A percentile compares a stretch with the other conserved stretches of the same genome.
Conservation (phyloP, 2,113 vertebrate genomes). For the Bambusicola thoracicus region DNA sequence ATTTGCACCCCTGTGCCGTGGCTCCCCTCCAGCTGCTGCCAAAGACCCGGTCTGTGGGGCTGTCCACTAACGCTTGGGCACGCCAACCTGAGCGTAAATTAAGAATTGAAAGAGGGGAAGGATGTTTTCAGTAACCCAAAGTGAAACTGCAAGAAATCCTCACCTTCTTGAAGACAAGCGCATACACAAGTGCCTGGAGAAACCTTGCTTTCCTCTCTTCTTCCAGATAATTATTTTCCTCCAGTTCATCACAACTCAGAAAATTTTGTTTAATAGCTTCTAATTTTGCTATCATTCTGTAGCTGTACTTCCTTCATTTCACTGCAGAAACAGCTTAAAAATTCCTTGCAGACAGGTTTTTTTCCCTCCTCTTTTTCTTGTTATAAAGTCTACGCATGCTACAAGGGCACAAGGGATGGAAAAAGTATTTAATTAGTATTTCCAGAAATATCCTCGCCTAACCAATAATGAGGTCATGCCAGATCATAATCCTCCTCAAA, state of each 20-base stretch:
- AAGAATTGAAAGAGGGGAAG: background rate
- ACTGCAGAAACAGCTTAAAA: conserved; percentile 36
- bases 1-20: background rate
- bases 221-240: conserved; percentile 33
- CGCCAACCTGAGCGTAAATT: background rate
- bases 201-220: conserved; percentile 6
- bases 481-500: conserved; percentile 74
- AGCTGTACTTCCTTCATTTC: conserved; percentile 50
- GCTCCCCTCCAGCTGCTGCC: background rate
- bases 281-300: conserved; percentile 45
- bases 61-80: background rate
- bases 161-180: background rate
- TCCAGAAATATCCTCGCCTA: conserved; percentile 75
- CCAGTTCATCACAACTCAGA: conserved; percentile 6
- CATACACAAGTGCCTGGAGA: background rate
- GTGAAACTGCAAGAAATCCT: background rate
- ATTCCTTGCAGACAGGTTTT: conserved; percentile 36
- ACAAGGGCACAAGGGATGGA: conserved; percentile 67
- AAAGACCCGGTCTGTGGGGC: fast-evolving
- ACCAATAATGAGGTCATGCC: conserved; percentile 73
- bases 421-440: conserved; percentile 77
- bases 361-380: conserved; percentile 16
- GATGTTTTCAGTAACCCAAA: background rate
- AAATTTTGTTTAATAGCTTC: conserved; percentile 55
- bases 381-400: conserved; percentile 55